Evolutionary conservation across 2,797 vertebrate genomes (phyloP).

Genomic region (Hyperoplus lanceolatus): DNA sequence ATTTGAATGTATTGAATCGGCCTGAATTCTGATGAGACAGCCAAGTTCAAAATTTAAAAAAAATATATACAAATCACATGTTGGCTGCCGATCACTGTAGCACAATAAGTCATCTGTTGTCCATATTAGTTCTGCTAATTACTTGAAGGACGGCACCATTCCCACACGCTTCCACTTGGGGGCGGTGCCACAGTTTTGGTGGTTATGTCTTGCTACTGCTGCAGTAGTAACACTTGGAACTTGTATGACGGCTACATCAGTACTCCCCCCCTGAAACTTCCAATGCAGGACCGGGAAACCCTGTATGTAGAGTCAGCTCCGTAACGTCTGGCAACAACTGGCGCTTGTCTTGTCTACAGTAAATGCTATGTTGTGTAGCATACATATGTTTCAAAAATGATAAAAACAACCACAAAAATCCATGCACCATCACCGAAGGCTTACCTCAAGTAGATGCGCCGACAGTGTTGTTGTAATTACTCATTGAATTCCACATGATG

Average conservation of each 20-base stretch:
- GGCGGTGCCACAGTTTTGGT: slow-evolving; percentile 25
- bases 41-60: not conserved
- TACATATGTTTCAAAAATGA: slow-evolving; percentile 30
- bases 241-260: slow-evolving; percentile 62
- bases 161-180: slow-evolving; percentile 42
- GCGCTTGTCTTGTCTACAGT: slow-evolving; percentile 14
- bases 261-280: slow-evolving; percentile 55
- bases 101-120: slow-evolving; percentile 15
- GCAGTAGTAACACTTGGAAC: slow-evolving; percentile 50
- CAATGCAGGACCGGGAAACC: slow-evolving; percentile 35
- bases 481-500: no score
- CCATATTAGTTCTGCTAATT: slow-evolving; percentile 9
- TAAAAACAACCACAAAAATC: no score
- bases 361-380: slow-evolving; percentile 26
- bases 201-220: slow-evolving; percentile 20
- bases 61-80: not conserved
- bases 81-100: not conserved
- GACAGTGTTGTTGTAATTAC: no score
- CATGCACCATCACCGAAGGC: no score
- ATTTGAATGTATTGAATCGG: not conserved
- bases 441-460: no score
- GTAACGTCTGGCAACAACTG: slow-evolving; percentile 61
- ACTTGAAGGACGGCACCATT: slow-evolving; percentile 18
- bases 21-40: not conserved
- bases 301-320: slow-evolving; percentile 32